These are phyloP conservation scores for Leptura quadrifasciata DNA, from an alignment of 2,888 invertebrate species.

Conservation along the genomic window DNA sequence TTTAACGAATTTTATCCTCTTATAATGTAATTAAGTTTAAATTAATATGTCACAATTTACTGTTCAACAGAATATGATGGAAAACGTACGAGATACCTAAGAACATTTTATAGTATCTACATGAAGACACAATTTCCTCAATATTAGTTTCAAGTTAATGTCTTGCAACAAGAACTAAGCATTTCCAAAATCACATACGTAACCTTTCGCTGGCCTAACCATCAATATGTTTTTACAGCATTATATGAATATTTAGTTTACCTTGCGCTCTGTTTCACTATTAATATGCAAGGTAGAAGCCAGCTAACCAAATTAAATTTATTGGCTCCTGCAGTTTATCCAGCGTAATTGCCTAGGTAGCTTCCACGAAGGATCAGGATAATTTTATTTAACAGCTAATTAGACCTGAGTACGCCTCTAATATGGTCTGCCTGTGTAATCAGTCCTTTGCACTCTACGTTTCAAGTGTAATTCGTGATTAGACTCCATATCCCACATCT, in stretches of 20 bases:
- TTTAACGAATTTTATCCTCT: too few species aligned
- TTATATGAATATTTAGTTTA: background rate
- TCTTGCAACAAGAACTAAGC: too few species aligned
- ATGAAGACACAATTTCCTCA: too few species aligned
- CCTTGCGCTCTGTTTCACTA: background rate
- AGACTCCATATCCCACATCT: background rate
- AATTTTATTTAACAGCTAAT: slow-evolving; percentile 33
- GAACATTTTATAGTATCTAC: too few species aligned
- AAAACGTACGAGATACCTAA: too few species aligned
- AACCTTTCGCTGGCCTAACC: too few species aligned
- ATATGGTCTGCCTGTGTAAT: slow-evolving; percentile 15
- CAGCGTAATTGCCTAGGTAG: slow-evolving; percentile 29
- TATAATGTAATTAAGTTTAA: too few species aligned
- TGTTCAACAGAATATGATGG: too few species aligned
- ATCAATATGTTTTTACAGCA: too few species aligned
- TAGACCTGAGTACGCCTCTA: slow-evolving; percentile 26
- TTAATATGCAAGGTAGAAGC: slow-evolving; percentile 1
- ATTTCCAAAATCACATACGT: too few species aligned
- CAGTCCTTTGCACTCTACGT: background rate
- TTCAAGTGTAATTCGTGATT: slow-evolving; percentile 1
- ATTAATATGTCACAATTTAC: too few species aligned
- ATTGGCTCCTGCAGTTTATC: slow-evolving; percentile 30
- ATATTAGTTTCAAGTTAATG: too few species aligned
- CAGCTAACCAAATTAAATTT: slow-evolving; percentile 20
- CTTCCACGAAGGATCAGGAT: slow-evolving; percentile 28